phyloP scores from a whole-genome alignment of 2,888 invertebrate species.

The Papilio elwesi region DNA sequence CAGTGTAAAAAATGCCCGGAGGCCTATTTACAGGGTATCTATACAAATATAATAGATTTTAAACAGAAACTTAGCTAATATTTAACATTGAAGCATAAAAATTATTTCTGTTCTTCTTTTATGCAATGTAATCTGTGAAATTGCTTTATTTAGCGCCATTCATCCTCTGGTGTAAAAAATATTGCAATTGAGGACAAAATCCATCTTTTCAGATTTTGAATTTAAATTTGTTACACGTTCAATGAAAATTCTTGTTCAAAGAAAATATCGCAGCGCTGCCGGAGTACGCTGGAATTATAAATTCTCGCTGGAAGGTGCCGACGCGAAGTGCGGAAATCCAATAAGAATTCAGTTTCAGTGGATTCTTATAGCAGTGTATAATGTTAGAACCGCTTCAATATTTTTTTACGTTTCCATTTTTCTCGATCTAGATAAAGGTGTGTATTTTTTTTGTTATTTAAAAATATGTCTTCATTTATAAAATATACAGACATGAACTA shows the following conservation, averaged over 20 bases:
- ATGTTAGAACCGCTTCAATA: constrained; percentile 11
- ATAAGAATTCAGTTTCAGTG: constrained; percentile 33
- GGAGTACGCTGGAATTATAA: constrained; percentile 28
- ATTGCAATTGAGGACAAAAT: neutral
- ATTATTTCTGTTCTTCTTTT: no score
- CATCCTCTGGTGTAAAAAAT: neutral
- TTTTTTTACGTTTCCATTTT: neutral
- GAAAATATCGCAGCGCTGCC: constrained; percentile 13
- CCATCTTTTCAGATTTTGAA: neutral
- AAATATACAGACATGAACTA: no score
- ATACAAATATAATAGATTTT: no score
- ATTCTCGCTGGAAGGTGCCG: constrained; percentile 28
- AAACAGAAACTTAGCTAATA: no score
- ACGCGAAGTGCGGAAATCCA: constrained; percentile 31
- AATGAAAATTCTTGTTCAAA: constrained; percentile 10
- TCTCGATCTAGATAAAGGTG: neutral
- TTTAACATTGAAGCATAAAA: no score
- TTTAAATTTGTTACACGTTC: constrained; percentile 9
- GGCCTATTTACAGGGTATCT: no score
- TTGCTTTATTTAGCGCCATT: neutral
- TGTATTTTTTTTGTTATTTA: neutral
- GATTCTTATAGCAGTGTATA: constrained; percentile 19
- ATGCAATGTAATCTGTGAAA: no score
- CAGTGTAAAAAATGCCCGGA: no score
- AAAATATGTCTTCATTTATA: neutral